Base-by-base conservation (phyloP, 2,113 vertebrate genomes). In the Spilogale gracilis region DNA sequence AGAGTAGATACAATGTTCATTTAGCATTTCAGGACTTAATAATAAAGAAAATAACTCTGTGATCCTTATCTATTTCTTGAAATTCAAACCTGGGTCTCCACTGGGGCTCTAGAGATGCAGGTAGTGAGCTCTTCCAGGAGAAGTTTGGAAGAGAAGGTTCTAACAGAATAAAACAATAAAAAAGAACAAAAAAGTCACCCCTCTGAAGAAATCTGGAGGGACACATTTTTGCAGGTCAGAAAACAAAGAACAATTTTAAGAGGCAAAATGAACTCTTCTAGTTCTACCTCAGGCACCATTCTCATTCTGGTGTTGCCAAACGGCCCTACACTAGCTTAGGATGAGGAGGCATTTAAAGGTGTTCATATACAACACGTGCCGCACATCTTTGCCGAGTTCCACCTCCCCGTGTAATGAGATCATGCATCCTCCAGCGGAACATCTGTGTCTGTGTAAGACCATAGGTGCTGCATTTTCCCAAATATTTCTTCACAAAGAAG, bases 11-110 rank as follows among this genome's bases (percentile, higher is more conserved):
- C 5, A 65, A 60, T 30, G 13, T 78, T 91, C 82, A 69, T 10
- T 89, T 83, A 18, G 69, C 25, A 88, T 63, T 84, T 84, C 60
- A 84, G n/a, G 23, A 89, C 10, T 89, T 78, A 81, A 52, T 63
- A 88, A 91, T 67, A 83, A 82, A 10, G 8, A 80, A 79, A 63
- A 93, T n/a, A 89, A 93, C 71, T 78, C 32, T 56, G 13, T 82
- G 9, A 81, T 67, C 25, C 61, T 38, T 0, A 93, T 12, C 60
- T 45, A 85, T 25, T 88, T 84, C 45, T 81, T 84, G 21, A 93
- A 52, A 85, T 93, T 93, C 32, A 97, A 61, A 73, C 16, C 18
- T 76, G 23, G 17, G 8, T 2, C 38, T 73, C 52, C 18, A 17
- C 0, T 89, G 10, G 20, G 13, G 9, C 43, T 85, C 18, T 67